phyloP scores from a whole-genome alignment of 2,797 vertebrate species.

The Sarcoramphus papa region DNA sequence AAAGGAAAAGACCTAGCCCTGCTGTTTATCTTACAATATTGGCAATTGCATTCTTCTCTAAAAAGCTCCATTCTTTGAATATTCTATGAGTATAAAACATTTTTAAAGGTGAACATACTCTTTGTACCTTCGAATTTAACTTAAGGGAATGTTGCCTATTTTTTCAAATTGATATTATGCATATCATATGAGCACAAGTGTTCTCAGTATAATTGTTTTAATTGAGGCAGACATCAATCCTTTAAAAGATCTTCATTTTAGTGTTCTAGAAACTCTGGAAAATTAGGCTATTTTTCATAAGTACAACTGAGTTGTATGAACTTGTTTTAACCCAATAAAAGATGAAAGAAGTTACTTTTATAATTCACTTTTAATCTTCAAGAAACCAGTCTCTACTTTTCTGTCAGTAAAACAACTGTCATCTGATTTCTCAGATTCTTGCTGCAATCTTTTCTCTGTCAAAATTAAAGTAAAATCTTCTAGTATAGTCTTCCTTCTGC shows the following conservation, averaged over 20 bases:
- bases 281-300: background rate
- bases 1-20: background rate
- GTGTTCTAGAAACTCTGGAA: background rate
- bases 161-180: background rate
- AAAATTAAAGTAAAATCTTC: background rate
- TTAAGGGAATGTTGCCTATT: background rate
- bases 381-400: background rate
- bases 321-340: background rate
- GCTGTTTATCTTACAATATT: background rate
- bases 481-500: background rate
- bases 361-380: background rate
- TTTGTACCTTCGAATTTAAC: background rate
- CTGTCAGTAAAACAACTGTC: background rate
- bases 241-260: background rate
- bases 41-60: background rate
- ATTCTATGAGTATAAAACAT: background rate
- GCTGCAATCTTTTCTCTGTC: background rate
- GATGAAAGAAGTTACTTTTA: background rate
- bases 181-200: background rate
- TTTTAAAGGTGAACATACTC: background rate
- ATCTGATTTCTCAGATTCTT: background rate
- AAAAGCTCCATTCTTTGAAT: background rate
- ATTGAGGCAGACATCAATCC: background rate
- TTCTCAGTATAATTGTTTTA: background rate
- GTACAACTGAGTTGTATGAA: background rate